These are phyloP conservation scores for Elgonia sp. DNA, from an alignment of 2,888 invertebrate species.

Conservation along the genomic window DNA sequence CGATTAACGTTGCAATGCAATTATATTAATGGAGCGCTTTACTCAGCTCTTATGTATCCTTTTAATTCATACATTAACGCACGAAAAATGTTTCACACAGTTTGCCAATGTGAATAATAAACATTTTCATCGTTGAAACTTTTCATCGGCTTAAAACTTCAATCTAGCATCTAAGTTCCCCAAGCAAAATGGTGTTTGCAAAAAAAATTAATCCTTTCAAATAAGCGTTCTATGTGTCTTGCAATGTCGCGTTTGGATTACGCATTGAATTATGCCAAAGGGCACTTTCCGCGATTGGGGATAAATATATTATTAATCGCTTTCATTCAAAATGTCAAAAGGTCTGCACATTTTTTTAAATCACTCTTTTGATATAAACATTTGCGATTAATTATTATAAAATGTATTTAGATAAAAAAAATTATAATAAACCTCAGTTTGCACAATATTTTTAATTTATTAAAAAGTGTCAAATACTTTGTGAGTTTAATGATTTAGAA, in stretches of 20 bases:
- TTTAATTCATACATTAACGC: conserved; percentile 38
- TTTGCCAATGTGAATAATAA: not conserved
- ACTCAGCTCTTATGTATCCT: conserved; percentile 37
- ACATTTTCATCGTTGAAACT: conserved; percentile 25
- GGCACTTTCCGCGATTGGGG: conserved; percentile 25
- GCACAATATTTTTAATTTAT: no score
- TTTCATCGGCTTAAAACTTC: conserved; percentile 50
- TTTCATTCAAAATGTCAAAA: conserved; percentile 39
- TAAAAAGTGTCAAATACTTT: no score
- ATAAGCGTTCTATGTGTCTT: conserved; percentile 21
- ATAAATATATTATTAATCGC: conserved; percentile 50
- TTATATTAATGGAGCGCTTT: conserved; percentile 57
- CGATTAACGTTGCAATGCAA: conserved; percentile 40
- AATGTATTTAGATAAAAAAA: no score
- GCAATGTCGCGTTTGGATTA: conserved; percentile 29
- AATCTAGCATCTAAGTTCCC: conserved; percentile 41
- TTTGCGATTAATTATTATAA: not conserved
- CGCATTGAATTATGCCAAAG: conserved; percentile 42
- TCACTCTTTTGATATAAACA: not conserved
- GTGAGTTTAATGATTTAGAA: no score
- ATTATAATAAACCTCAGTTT: no score
- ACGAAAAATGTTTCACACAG: conserved; percentile 16
- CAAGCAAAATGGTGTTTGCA: not conserved
- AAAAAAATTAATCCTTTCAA: conserved; percentile 47
- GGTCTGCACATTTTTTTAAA: conserved; percentile 2